phyloP scores from a whole-genome alignment of 2,113 vertebrate species.

The Lichenostomus cassidix region DNA sequence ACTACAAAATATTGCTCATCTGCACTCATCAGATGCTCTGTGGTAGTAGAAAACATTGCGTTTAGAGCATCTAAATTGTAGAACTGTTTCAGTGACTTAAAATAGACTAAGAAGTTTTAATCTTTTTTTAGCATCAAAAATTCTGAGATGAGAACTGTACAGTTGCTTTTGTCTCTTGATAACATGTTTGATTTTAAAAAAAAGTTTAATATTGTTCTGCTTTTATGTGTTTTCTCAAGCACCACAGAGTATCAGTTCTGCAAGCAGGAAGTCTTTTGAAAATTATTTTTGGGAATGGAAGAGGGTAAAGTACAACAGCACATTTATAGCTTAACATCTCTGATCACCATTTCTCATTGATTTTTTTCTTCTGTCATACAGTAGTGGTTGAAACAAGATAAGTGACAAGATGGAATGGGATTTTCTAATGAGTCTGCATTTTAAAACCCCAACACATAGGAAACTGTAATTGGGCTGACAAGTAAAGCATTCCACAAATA shows the following conservation, averaged over 20 bases:
- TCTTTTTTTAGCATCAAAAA: neutral
- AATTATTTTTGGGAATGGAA: neutral
- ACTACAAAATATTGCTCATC: slow-evolving; percentile 43
- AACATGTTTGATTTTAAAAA: neutral
- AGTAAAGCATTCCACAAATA: neutral
- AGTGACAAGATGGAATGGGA: neutral
- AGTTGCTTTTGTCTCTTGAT: neutral
- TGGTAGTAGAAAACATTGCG: neutral
- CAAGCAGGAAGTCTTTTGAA: neutral
- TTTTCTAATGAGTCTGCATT: neutral
- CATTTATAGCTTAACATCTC: neutral
- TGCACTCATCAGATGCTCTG: neutral
- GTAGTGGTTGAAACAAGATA: neutral
- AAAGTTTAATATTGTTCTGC: neutral
- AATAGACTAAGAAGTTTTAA: neutral
- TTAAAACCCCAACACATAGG: neutral
- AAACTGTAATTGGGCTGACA: neutral
- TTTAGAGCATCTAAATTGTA: neutral
- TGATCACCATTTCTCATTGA: neutral
- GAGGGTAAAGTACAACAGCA: neutral
- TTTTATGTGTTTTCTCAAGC: neutral
- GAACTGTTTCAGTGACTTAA: neutral
- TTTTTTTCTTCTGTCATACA: neutral
- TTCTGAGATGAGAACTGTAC: neutral
- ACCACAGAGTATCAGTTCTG: neutral